Percentiles rank a stretch among this genome's conserved stretches.
phyloP scores from a whole-genome alignment of 2,113 vertebrate genomes.

The Bungarus multicinctus region DNA sequence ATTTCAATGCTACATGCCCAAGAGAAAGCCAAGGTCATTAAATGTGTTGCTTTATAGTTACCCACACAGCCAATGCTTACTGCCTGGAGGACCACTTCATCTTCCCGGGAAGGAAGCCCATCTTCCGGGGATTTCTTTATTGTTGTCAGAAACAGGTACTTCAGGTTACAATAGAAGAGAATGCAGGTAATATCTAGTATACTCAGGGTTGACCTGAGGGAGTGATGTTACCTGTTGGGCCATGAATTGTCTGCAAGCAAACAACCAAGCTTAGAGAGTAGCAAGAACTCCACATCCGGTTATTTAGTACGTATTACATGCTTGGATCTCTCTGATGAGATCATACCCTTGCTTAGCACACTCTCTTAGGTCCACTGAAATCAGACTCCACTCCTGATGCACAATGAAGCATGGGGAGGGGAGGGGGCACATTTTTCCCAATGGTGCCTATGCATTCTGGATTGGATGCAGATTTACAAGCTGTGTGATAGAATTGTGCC shows the following conservation, averaged over 20 bases:
- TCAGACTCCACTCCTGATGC: background rate
- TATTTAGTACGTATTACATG: background rate
- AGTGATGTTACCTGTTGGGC: background rate
- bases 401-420: background rate
- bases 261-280: background rate
- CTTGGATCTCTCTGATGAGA: background rate
- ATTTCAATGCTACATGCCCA: background rate
- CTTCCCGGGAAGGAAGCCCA: background rate
- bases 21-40: background rate
- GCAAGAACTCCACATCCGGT: background rate
- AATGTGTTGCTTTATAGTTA: background rate
- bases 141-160: background rate
- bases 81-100: background rate
- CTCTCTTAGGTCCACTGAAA: background rate
- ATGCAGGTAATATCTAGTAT: background rate
- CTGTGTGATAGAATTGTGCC: background rate
- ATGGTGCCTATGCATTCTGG: background rate
- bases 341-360: background rate
- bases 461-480: background rate
- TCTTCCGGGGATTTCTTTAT: background rate
- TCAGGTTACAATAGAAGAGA: background rate
- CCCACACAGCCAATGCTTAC: background rate
- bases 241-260: background rate
- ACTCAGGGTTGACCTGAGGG: background rate
- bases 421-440: background rate